phyloP scores from a whole-genome alignment of 2,113 vertebrate species.

The Scytalopus superciliaris region DNA sequence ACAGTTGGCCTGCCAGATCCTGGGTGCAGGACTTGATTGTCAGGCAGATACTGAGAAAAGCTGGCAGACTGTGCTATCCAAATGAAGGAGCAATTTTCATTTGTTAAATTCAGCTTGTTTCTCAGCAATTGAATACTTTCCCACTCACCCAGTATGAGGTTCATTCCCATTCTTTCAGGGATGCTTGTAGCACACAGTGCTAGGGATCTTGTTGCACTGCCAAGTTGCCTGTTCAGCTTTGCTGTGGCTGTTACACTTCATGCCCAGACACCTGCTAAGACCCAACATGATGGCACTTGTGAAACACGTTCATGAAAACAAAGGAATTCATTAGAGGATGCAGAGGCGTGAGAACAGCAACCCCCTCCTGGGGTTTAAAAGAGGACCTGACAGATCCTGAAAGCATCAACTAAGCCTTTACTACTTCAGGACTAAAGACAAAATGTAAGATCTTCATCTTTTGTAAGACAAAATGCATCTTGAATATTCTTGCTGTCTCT shows the following conservation, averaged over 20 bases:
- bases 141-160: not conserved
- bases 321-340: not conserved
- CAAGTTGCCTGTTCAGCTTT: conserved; percentile 34
- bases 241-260: not conserved
- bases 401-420: not conserved
- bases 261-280: not conserved
- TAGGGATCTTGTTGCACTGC: not conserved
- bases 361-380: not conserved
- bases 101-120: conserved; percentile 54
- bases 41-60: not conserved
- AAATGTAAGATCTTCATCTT: not conserved
- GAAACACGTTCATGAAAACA: not conserved
- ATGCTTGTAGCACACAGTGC: not conserved
- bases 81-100: not conserved
- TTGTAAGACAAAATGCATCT: not conserved
- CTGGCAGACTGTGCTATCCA: not conserved
- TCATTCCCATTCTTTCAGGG: conserved; percentile 22
- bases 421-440: not conserved
- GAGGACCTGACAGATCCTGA: not conserved
- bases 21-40: not conserved
- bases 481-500: not conserved
- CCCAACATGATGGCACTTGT: not conserved
- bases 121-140: conserved; percentile 33
- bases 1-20: not conserved
- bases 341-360: conserved; percentile 10